These are phyloP conservation scores for Hemicrepidius hirtus DNA, from an alignment of 2,888 invertebrate species.

Conservation along the genomic window DNA sequence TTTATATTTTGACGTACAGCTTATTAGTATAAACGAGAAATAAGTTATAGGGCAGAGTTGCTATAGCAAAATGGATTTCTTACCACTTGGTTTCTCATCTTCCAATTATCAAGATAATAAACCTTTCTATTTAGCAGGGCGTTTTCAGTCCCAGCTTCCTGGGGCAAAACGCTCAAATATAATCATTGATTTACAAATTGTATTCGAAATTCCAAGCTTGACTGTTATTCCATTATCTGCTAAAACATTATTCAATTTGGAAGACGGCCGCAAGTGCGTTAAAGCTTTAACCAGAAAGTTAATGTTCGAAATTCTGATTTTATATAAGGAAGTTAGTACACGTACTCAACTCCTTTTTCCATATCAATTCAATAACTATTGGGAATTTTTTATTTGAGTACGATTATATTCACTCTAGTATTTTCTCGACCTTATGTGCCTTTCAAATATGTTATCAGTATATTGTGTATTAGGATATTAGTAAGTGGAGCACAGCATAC, in stretches of 20 bases:
- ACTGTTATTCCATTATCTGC: conserved; percentile 33
- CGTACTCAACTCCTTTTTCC: neutral
- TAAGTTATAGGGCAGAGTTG: neutral
- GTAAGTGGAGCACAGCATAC: too few relatives aligned
- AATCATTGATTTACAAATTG: conserved; percentile 31
- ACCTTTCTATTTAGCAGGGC: conserved; percentile 22
- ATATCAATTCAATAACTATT: neutral
- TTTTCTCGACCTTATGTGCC: too few relatives aligned
- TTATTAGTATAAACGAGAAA: conserved; percentile 6
- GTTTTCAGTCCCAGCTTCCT: conserved; percentile 13
- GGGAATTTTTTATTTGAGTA: too few relatives aligned
- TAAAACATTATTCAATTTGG: conserved; percentile 37
- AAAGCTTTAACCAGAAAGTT: conserved; percentile 28
- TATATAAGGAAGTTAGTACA: conserved; percentile 8
- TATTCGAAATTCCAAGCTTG: conserved; percentile 28
- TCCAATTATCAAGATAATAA: conserved; percentile 23
- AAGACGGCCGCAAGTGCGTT: conserved; percentile 29
- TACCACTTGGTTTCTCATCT: conserved; percentile 23
- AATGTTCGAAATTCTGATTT: conserved; percentile 4
- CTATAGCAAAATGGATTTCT: conserved; percentile 13
- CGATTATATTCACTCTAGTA: too few relatives aligned
- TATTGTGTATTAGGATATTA: too few relatives aligned
- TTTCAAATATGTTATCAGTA: too few relatives aligned
- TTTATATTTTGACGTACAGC: neutral
- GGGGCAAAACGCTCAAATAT: conserved; percentile 19